Conservation (phyloP, 53 echinoderm and acorn worm species). For the Zoroaster sp. region DNA sequence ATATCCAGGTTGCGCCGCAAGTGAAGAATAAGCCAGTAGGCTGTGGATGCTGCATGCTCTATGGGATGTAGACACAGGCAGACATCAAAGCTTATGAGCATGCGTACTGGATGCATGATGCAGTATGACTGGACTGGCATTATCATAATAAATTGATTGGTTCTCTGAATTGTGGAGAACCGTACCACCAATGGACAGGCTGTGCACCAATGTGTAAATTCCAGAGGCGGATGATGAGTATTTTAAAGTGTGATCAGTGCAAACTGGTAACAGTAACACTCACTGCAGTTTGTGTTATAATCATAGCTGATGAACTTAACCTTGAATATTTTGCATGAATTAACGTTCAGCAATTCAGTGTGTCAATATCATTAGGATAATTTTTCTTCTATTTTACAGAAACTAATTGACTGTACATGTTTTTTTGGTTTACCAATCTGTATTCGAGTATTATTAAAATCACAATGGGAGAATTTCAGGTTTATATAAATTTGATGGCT, state of each 20-base stretch:
- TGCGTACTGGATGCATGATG: constrained; percentile 34
- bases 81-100: neutral
- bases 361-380: no score
- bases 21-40: neutral
- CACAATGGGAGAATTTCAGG: no score
- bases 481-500: no score
- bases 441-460: no score
- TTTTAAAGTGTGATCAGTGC: neutral
- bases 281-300: neutral
- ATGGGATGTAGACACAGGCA: neutral
- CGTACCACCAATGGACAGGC: neutral
- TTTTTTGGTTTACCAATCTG: no score
- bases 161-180: neutral
- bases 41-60: neutral
- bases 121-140: constrained; percentile 33
- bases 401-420: no score
- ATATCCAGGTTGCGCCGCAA: neutral
- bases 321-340: no score
- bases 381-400: no score
- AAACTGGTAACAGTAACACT: neutral
- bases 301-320: no score
- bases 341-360: no score
- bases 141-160: constrained; percentile 35
- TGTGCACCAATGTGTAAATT: neutral
- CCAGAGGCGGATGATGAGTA: neutral